phyloP scores from a whole-genome alignment of 2,113 vertebrate species.

The Chionodraco myersi region DNA sequence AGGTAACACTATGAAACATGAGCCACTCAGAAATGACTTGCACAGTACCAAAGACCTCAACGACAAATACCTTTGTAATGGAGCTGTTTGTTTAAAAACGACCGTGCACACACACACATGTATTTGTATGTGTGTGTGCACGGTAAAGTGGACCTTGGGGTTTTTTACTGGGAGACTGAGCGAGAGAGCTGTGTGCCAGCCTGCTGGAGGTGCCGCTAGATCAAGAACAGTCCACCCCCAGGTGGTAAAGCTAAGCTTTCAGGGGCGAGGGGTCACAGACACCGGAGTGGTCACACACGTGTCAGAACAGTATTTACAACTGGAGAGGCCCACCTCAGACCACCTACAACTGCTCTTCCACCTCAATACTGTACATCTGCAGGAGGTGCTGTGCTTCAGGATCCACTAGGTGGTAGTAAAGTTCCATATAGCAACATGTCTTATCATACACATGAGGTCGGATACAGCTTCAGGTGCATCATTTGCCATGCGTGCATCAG shows the following conservation, averaged over 20 bases:
- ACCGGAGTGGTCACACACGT: conserved; percentile 73
- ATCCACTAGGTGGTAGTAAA: conserved; percentile 76
- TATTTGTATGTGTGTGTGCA: conserved; percentile 18
- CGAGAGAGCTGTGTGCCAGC: conserved; percentile 41
- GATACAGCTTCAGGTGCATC: conserved; percentile 13
- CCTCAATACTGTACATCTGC: conserved; percentile 8
- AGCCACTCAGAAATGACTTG: conserved; percentile 28
- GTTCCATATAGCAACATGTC: not conserved
- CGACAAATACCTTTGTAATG: conserved; percentile 56
- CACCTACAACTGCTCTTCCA: conserved; percentile 64
- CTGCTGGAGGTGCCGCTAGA: conserved; percentile 69
- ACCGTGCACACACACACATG: conserved; percentile 4
- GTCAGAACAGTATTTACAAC: conserved; percentile 80
- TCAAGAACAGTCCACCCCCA: conserved; percentile 71
- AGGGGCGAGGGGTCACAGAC: conserved; percentile 68
- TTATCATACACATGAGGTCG: not conserved
- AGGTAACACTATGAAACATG: conserved; percentile 40
- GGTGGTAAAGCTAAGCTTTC: conserved; percentile 75
- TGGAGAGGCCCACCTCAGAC: conserved; percentile 72
- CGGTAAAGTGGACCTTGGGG: conserved; percentile 46
- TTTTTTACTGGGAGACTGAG: conserved; percentile 53
- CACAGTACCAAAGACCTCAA: conserved; percentile 33
- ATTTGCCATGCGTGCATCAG: conserved; percentile 33
- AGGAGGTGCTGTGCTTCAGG: conserved; percentile 6
- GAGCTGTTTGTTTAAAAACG: conserved; percentile 49